Base-by-base conservation (phyloP, 2,797 vertebrate species). In the Mormyrops attenuatus region DNA sequence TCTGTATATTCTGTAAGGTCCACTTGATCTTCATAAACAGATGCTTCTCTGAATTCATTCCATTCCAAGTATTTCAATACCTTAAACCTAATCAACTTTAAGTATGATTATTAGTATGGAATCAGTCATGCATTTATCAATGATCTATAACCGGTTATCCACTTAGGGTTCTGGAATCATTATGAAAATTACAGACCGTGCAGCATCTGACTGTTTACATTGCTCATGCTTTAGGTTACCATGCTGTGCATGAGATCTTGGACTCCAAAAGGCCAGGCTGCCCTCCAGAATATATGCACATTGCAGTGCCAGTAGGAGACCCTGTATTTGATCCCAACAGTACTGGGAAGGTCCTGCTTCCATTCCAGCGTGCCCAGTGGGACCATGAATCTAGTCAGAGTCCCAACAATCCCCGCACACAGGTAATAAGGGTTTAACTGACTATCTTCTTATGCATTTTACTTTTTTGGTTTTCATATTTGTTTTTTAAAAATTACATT, bases 231-330 rank as follows among this genome's bases (percentile, higher is more conserved):
- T 0, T 90, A 99, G 98, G 98, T 90, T 97, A 97, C 92, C 98
- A 99, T 0, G 94, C 98, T 52, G 91, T 97, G 13, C 95, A 94
- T 0, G 99, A 99, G 93, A 95, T 99, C 88, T 94, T 97, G 84
- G 96, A 96, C 87, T 94, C 94, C 0, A 95, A 96, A 90, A 93
- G 91, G 11, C 94, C 97, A 0, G 97, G 97, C 73, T 99, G 99
- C 89, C 99, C 99, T 0, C 95, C 98, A 0, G 98, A 99, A 93
- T 99, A 98, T 92, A 96, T 99, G 93, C 96, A 98, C 92, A 97
- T 99, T 93, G 88, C 38, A 49, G 94, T 99, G 57, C 97, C 97
- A 0, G 0, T 86, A 0, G 96, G 97, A 8, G 99, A 99, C 91
- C 93, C 93, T 0, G 55, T 97, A 66, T 99, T 99, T 93, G 97